Base-by-base conservation (phyloP, 2,797 vertebrate genomes). In the Pterois miles region DNA sequence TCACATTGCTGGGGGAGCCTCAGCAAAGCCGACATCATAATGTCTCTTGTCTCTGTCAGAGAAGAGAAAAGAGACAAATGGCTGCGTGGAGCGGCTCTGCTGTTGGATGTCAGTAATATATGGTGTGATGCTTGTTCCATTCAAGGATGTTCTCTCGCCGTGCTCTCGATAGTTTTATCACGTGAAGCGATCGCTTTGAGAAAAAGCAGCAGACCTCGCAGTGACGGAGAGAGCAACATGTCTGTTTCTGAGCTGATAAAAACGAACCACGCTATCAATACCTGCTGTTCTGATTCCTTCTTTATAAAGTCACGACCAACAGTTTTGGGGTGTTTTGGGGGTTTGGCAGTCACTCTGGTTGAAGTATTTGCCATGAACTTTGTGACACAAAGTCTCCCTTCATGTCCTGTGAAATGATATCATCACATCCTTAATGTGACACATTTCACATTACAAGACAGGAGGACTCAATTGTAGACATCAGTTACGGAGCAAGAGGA, bases 1-100 rank as follows among this genome's bases (percentile, higher is more conserved):
- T 93, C 89, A 90, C 90, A 90, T 91, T 64, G 91, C 91, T 89
- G 52, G 79, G 86, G 89, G 83, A 88, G 87, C 81, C 81, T 64
- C 40, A 50, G 83, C 84, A 76, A 82, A 84, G 82, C 89, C 50
- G 90, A 89, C 90, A 91, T 90, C 89, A 85, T 88, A 86, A 90
- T 77, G 88, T 78, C 83, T 90, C 91, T 88, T 78, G 84, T 92
- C 85, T 82, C 76, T 85, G 89, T 88, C 89, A 88, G 64, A 58
- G 82, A 67, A 72, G 63, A 86, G 76, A 86, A 68, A 89, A 63
- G 68, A 88, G 83, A 89, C 84, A 83, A 87, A 91, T 76, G 74
- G 84, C 75, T 68, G 86, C 33, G 23, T 23, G 56, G 62, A 70
- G 66, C 48, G 3, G 43, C 79, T 64, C 72, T 38, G 84, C 82